Conservation (phyloP, 23 tunicate genomes). For the Styela clava region DNA sequence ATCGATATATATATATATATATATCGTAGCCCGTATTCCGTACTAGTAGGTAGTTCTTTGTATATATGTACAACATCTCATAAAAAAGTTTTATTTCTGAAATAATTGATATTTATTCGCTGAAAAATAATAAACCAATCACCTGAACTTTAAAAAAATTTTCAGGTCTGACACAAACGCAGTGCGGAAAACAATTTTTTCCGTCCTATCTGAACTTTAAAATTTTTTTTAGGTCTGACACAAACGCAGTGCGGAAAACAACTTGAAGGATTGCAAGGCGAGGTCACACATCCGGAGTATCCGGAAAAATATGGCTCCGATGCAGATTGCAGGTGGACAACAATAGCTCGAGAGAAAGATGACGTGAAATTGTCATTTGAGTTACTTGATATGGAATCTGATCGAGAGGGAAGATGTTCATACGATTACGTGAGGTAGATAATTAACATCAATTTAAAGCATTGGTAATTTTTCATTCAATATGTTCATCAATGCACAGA, state of each 20-base stretch:
- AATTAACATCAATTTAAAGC: background rate
- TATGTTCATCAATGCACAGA: too few relatives aligned
- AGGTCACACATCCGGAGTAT: slow-evolving; percentile 65
- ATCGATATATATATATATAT: too few relatives aligned
- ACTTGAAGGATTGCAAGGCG: slow-evolving; percentile 42
- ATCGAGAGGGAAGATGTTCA: slow-evolving; percentile 60
- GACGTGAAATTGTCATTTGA: slow-evolving; percentile 46
- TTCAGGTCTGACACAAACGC: background rate
- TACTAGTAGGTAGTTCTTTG: too few relatives aligned
- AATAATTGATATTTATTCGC: too few relatives aligned
- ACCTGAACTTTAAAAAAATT: too few relatives aligned
- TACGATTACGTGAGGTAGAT: slow-evolving; percentile 79
- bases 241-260: slow-evolving; percentile 33
- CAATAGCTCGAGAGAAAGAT: slow-evolving; percentile 51
- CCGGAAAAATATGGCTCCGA: slow-evolving; percentile 59
- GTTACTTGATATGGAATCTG: slow-evolving; percentile 63
- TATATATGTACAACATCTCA: too few relatives aligned
- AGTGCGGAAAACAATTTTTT: slow-evolving; percentile 50
- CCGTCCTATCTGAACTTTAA: too few relatives aligned
- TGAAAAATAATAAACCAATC: too few relatives aligned
- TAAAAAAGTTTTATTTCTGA: too few relatives aligned
- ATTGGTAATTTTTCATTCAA: background rate
- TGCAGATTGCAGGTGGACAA: slow-evolving; percentile 60
- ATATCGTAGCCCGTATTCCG: too few relatives aligned
- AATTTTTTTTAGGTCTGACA: slow-evolving; percentile 17